Base-by-base conservation (phyloP, 2,888 invertebrate species). In the Nemotelus pantherinus region DNA sequence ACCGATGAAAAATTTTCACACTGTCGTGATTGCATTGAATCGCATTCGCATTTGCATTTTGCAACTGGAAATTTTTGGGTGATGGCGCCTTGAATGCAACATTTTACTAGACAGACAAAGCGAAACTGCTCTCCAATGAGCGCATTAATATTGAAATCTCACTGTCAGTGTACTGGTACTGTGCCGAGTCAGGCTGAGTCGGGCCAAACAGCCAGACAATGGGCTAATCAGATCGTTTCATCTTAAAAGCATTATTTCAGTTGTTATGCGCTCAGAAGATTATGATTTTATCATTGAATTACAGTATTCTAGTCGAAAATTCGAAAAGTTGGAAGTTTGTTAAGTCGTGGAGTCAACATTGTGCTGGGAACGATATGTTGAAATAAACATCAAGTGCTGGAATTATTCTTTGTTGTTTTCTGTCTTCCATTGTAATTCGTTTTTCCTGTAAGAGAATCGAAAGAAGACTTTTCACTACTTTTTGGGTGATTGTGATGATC, bases 1-100 rank as follows among this genome's bases (percentile, higher is more conserved):
- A 39, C 50, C 50, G 74, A 60, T 60, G 63, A 9, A 60, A 60
- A 63, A 41, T 48, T 74, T 72, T 72, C 74, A 41, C 48, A 74
- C 74, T 48, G 63, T 70, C 43, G 57, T 41, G 74, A 74, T 63
- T 74, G 45, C 58, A 58, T 45, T 72, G 60, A 60, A 74, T 60
- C 48, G 60, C 39, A 68, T 10, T 43, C 39, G 39, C 9, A 48
- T 74, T 74, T 74, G 74, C 60, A 48, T 60, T 45, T 60, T 47
- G 72, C 50, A 58, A 41, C 41, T 43, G 25, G 25, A 25, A 25
- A 60, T 3, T 39, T 60, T 39, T 5, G 41, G 7, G 39, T 60
- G 60, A 60, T 43, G 60, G 25, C 41, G 7, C 60, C 41, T 2
- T 39, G 60, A 39, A 68, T n/a, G 9, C 48, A 39, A 48, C 3